Evolutionary conservation across 2,797 vertebrate genomes (phyloP).

Genomic region (Morelia viridis): DNA sequence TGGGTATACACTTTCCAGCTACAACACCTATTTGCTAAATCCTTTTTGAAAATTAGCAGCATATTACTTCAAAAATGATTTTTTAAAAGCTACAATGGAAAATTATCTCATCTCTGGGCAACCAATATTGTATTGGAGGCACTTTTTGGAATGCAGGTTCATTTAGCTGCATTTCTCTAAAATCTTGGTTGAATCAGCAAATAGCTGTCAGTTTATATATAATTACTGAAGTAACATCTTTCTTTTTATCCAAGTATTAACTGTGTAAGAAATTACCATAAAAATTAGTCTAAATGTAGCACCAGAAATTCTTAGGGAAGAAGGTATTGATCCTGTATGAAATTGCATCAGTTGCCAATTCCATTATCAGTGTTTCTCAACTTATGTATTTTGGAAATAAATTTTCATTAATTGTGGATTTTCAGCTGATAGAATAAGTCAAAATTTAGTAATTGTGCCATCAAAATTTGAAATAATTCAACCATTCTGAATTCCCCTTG

Average conservation of each 20-base stretch:
- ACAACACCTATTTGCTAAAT: constrained; percentile 60
- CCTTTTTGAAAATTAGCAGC: constrained; percentile 61
- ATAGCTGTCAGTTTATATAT: constrained; percentile 63
- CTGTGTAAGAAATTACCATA: constrained; percentile 54
- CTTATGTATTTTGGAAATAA: constrained; percentile 53
- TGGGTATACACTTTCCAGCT: constrained; percentile 67
- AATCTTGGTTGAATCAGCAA: constrained; percentile 63
- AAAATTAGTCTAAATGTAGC: constrained; percentile 48
- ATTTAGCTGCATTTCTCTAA: constrained; percentile 61
- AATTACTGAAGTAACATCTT: constrained; percentile 60
- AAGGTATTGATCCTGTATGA: constrained; percentile 49
- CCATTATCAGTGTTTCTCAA: constrained; percentile 47
- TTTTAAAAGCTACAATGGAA: constrained; percentile 34
- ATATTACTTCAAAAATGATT: constrained; percentile 55
- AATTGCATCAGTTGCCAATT: constrained; percentile 58
- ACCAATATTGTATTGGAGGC: constrained; percentile 58
- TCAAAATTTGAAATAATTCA: constrained; percentile 47
- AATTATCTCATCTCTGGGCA: constrained; percentile 51
- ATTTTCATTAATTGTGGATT: constrained; percentile 53
- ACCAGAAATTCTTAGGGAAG: constrained; percentile 48
- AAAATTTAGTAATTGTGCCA: constrained; percentile 42
- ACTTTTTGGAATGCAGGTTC: constrained; percentile 61
- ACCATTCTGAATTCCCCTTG: constrained; percentile 37
- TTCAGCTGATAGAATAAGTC: constrained; percentile 34
- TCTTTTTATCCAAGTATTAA: constrained; percentile 66